Conservation (phyloP, 1,140 invertebrate genomes). For the Bombus terrestris region DNA sequence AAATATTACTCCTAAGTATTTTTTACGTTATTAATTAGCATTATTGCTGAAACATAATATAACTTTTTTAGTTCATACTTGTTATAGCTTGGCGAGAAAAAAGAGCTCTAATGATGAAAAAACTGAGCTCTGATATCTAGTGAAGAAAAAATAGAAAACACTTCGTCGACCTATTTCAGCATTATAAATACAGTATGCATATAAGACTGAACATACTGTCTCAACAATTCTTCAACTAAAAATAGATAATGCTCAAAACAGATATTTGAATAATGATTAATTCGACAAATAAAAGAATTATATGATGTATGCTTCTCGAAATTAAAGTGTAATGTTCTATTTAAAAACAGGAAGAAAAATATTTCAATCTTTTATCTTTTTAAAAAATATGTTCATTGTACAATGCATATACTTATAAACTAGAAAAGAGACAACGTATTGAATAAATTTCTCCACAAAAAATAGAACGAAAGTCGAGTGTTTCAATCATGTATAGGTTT, state of each 20-base stretch:
- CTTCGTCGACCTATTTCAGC: constrained; percentile 29
- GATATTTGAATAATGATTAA: background rate
- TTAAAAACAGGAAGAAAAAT: background rate
- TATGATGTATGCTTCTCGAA: background rate
- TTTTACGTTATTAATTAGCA: background rate
- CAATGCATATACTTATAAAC: background rate
- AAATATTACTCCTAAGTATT: background rate
- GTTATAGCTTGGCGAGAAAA: constrained; percentile 2
- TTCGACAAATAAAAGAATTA: background rate
- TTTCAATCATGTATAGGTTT: background rate
- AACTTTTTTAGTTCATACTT: background rate
- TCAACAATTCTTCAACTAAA: background rate
- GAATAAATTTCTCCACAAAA: background rate
- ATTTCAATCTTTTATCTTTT: background rate
- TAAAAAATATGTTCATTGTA: background rate
- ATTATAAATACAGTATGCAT: constrained; percentile 30
- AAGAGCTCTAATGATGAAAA: background rate
- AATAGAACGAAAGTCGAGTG: background rate
- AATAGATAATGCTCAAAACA: background rate
- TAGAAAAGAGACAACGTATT: background rate
- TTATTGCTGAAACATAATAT: too few relatives aligned
- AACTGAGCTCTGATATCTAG: background rate
- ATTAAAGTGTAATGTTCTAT: background rate
- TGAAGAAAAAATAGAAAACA: constrained; percentile 32
- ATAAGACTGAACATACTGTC: background rate